A percentile compares a stretch with the other conserved stretches of the same genome.
These are phyloP conservation scores for Pseudopleuronectes americanus DNA, from an alignment of 2,797 vertebrate species.

Conservation along the genomic window DNA sequence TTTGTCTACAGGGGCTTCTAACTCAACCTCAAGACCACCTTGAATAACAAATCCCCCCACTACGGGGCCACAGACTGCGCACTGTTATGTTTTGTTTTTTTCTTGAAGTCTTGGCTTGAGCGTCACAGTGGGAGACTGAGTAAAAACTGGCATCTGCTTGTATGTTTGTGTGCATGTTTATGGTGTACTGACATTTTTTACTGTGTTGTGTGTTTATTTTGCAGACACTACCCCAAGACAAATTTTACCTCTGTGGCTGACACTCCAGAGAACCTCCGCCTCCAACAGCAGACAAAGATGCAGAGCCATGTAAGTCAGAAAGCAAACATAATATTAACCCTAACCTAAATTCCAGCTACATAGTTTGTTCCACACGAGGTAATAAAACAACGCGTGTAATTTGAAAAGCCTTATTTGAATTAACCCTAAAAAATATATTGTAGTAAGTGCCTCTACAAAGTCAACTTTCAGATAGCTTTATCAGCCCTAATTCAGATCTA, in stretches of 20 bases:
- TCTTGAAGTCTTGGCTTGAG: conserved; percentile 36
- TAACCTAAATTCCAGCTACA: conserved; percentile 2
- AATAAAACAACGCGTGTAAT: conserved; percentile 19
- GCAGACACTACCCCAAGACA: conserved; percentile 98
- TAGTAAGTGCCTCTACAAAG: conserved; percentile 2
- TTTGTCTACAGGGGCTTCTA: conserved; percentile 75
- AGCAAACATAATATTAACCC: not conserved
- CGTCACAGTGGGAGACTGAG: conserved; percentile 37
- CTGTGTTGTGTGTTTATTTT: conserved; percentile 56
- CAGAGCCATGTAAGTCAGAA: conserved; percentile 90
- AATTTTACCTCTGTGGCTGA: conserved; percentile 96
- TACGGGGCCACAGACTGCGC: conserved; percentile 63
- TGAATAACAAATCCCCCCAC: conserved; percentile 68
- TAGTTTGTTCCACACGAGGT: conserved; percentile 5
- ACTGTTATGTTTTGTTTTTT: conserved; percentile 61
- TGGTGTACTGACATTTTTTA: conserved; percentile 34
- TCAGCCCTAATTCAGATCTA: conserved; percentile 9
- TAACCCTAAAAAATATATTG: conserved; percentile 2
- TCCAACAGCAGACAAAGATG: conserved; percentile 96
- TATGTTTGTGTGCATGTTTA: conserved; percentile 28
- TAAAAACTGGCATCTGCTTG: conserved; percentile 33
- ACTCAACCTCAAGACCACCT: conserved; percentile 72
- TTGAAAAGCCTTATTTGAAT: conserved; percentile 14
- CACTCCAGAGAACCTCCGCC: conserved; percentile 96
- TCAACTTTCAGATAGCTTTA: conserved; percentile 15